A percentile compares a stretch with the other conserved stretches of the same genome.
phyloP scores from a whole-genome alignment of 1,140 invertebrate genomes.

The Calliphora vicina region DNA sequence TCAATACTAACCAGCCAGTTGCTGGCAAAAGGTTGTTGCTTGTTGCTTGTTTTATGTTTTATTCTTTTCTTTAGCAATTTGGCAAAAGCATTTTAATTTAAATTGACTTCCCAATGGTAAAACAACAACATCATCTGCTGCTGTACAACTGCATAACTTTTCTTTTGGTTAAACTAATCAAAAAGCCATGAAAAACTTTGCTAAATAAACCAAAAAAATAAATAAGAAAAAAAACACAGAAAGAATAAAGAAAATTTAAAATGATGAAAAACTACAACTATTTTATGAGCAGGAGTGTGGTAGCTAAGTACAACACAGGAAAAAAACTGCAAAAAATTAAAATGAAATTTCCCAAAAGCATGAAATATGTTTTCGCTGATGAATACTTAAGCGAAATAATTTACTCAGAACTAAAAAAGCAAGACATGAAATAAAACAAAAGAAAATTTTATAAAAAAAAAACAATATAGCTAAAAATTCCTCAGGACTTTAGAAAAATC shows the following conservation, averaged over 20 bases:
- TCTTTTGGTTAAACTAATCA: constrained; percentile 29
- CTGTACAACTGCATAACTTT: constrained; percentile 21
- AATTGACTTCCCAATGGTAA: constrained; percentile 33
- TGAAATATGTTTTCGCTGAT: constrained; percentile 35
- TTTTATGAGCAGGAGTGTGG: background rate
- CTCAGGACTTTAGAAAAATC: background rate
- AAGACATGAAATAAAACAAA: constrained; percentile 14
- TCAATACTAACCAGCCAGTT: background rate
- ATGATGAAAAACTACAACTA: constrained; percentile 27
- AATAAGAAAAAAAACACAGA: background rate
- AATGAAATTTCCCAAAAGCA: constrained; percentile 34
- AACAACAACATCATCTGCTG: constrained; percentile 28
- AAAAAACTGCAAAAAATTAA: constrained; percentile 20
- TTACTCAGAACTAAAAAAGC: constrained; percentile 9
- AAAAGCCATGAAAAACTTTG: constrained; percentile 32
- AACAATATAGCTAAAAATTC: background rate
- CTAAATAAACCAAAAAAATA: constrained; percentile 8
- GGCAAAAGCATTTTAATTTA: constrained; percentile 28
- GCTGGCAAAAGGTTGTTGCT: background rate
- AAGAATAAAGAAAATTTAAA: background rate
- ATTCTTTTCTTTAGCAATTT: constrained; percentile 4
- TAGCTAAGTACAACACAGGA: background rate
- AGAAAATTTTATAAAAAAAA: background rate
- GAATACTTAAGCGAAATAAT: constrained; percentile 33
- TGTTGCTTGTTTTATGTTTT: background rate